These are phyloP conservation scores for Brotula barbata DNA, from an alignment of 2,797 vertebrate genomes.

Conservation along the genomic window DNA sequence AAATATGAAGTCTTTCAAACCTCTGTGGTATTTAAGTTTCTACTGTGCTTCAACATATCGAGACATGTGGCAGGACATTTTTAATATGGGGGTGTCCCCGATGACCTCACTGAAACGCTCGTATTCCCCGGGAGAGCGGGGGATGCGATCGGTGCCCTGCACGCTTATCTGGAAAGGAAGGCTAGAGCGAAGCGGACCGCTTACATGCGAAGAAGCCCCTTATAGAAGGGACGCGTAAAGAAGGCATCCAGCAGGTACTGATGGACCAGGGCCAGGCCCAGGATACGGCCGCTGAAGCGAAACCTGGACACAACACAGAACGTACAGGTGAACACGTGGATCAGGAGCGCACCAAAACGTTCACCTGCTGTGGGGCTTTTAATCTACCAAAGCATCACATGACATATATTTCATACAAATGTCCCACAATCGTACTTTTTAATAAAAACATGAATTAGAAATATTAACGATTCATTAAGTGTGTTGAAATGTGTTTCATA, in stretches of 20 bases:
- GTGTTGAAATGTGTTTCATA: too few relatives aligned
- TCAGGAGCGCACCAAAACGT: too few relatives aligned
- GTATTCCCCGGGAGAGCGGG: conserved; percentile 42
- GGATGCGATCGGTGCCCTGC: conserved; percentile 8
- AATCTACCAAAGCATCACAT: not conserved
- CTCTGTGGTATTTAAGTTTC: conserved; percentile 13
- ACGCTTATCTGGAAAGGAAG: not conserved
- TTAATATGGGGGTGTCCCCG: conserved; percentile 39
- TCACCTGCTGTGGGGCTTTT: not conserved
- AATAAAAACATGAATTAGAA: too few relatives aligned
- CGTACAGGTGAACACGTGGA: not conserved
- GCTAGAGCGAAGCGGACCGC: conserved; percentile 48
- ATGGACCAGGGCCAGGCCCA: conserved; percentile 95
- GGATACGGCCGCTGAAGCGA: conserved; percentile 95
- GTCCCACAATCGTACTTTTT: too few relatives aligned
- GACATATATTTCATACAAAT: too few relatives aligned
- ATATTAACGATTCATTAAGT: too few relatives aligned
- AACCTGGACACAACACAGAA: conserved; percentile 78
- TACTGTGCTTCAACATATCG: not conserved
- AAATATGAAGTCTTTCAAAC: conserved; percentile 1
- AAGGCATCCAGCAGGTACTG: conserved; percentile 98
- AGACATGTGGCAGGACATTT: conserved; percentile 40
- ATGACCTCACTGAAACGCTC: conserved; percentile 57
- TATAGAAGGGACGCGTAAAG: conserved; percentile 97
- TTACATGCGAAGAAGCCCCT: conserved; percentile 97